Percentiles rank a stretch among this genome's conserved stretches.
Evolutionary conservation across 2,797 vertebrate genomes (phyloP).

Genomic region (Sebastes miniatus): DNA sequence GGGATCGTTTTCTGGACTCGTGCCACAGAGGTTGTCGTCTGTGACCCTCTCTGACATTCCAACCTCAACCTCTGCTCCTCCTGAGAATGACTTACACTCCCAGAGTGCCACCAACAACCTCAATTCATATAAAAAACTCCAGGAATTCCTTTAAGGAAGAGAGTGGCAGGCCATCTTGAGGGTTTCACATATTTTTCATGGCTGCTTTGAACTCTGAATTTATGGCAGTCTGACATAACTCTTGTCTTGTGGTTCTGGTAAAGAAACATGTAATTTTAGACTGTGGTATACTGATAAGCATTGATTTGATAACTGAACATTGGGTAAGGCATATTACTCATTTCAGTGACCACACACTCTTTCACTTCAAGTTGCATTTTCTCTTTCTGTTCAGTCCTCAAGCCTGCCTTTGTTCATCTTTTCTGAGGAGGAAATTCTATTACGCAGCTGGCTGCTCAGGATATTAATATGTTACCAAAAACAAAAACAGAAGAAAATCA

Average conservation of each 20-base stretch:
- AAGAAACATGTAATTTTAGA: constrained; percentile 11
- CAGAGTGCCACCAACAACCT: constrained; percentile 47
- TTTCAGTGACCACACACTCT: constrained; percentile 40
- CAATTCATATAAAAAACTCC: constrained; percentile 27
- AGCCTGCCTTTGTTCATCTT: constrained; percentile 38
- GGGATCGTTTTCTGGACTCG: constrained; percentile 50
- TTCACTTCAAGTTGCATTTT: constrained; percentile 46
- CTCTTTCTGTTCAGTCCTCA: constrained; percentile 28
- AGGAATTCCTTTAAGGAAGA: constrained; percentile 21
- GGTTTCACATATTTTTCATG: constrained; percentile 32
- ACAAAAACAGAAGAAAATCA: background rate
- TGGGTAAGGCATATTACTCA: constrained; percentile 31
- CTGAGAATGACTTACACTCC: constrained; percentile 83
- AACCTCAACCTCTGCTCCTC: constrained; percentile 83
- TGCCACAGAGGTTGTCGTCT: constrained; percentile 71
- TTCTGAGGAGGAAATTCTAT: constrained; percentile 38
- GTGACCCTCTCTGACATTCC: constrained; percentile 86
- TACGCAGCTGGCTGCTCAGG: constrained; percentile 12
- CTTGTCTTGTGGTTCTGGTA: constrained; percentile 49
- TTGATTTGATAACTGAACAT: constrained; percentile 23
- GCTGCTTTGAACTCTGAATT: constrained; percentile 50
- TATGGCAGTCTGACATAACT: constrained; percentile 28
- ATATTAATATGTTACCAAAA: constrained; percentile 5
- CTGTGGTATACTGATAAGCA: constrained; percentile 39
- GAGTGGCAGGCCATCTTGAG: constrained; percentile 3